Percentiles rank a stretch among this genome's conserved stretches.
These are phyloP conservation scores for Megalurothrips usitatus DNA, from an alignment of 2,888 invertebrate genomes.

Conservation along the genomic window DNA sequence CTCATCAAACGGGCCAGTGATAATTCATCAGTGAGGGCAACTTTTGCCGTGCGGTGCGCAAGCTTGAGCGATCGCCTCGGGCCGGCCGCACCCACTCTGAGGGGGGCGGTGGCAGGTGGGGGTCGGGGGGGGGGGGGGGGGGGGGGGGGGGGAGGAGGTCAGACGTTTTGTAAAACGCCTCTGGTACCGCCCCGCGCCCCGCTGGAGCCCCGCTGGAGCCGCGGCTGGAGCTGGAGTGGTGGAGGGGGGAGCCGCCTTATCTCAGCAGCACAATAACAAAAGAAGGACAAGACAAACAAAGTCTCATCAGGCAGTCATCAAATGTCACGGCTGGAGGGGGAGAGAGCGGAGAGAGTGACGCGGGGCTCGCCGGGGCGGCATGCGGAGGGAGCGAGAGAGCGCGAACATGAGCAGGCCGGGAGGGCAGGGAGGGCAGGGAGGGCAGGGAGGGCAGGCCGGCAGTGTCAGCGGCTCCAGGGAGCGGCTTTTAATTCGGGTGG, in stretches of 20 bases:
- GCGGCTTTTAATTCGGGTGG: too few species aligned
- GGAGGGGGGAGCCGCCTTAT: background rate
- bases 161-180: background rate
- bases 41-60: background rate
- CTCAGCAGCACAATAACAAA: background rate
- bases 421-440: background rate
- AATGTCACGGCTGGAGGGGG: background rate
- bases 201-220: background rate
- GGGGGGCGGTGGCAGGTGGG: background rate
- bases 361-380: too few species aligned
- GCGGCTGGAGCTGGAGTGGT: background rate
- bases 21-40: background rate
- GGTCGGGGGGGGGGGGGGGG: too few species aligned
- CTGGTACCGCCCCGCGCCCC: background rate
- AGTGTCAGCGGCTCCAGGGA: too few species aligned
- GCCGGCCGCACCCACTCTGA: background rate
- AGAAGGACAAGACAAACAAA: background rate
- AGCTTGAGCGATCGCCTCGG: too few species aligned
- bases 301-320: conserved; percentile 11
- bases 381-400: background rate
- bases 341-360: background rate
- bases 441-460: background rate
- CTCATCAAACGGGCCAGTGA: conserved; percentile 14
- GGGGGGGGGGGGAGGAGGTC: background rate
- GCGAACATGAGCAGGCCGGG: background rate